Evolutionary conservation across 2,797 vertebrate genomes (phyloP).

Genomic region (Cyprinodon diabolis): DNA sequence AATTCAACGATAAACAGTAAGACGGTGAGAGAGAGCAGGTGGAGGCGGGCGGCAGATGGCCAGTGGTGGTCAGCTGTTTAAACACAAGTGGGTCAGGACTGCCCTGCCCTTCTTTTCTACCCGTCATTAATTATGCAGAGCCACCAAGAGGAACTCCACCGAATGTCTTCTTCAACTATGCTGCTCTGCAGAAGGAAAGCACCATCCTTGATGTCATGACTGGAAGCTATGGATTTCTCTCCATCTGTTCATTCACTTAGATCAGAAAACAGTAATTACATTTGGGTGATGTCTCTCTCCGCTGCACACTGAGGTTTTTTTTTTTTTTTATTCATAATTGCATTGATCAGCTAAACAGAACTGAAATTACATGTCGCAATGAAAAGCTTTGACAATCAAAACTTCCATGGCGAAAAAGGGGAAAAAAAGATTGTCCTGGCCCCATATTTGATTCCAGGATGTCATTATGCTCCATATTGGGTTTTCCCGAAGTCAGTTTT

Average conservation of each 20-base stretch:
- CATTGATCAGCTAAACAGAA: constrained; percentile 27
- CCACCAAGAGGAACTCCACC: constrained; percentile 37
- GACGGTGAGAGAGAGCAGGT: constrained; percentile 6
- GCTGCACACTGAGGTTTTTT: constrained; percentile 28
- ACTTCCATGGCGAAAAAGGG: constrained; percentile 21
- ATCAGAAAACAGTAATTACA: constrained; percentile 47
- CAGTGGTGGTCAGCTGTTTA: constrained; percentile 73
- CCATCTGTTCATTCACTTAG: constrained; percentile 49
- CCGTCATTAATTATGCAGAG: constrained; percentile 70
- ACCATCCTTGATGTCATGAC: constrained; percentile 21
- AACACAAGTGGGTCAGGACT: constrained; percentile 73
- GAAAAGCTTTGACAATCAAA: constrained; percentile 48
- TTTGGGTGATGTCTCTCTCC: constrained; percentile 36
- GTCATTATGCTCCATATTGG: constrained; percentile 51
- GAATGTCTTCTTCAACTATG: constrained; percentile 19
- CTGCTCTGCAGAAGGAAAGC: constrained; percentile 13
- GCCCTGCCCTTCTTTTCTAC: constrained; percentile 54
- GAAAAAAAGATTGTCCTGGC: constrained; percentile 18
- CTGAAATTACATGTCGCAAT: constrained; percentile 34
- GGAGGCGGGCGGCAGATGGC: constrained; percentile 75
- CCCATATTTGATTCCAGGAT: constrained; percentile 46
- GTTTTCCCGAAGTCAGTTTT: constrained; percentile 67
- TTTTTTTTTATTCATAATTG: constrained; percentile 17
- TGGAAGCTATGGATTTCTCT: constrained; percentile 29
- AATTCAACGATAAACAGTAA: constrained; percentile 4